These are phyloP conservation scores for Helostoma temminkii DNA, from an alignment of 2,797 vertebrate genomes.

Conservation along the genomic window DNA sequence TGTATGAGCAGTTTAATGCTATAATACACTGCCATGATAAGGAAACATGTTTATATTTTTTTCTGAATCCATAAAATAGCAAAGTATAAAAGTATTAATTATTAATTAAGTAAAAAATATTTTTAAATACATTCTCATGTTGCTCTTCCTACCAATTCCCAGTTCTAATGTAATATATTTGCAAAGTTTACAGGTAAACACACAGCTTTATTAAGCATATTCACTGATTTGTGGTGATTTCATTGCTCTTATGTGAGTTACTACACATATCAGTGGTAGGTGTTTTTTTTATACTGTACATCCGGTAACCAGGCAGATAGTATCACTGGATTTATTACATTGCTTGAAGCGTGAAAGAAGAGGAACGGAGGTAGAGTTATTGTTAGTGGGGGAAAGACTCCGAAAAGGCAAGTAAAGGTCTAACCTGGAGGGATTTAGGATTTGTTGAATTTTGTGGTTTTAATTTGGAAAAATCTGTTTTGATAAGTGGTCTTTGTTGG, in stretches of 20 bases:
- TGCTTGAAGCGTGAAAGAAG: constrained; percentile 19
- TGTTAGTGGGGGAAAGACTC: background rate
- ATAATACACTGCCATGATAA: background rate
- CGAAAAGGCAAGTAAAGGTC: background rate
- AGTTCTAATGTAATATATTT: constrained; percentile 14
- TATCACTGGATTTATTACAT: constrained; percentile 26
- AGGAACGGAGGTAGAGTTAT: background rate
- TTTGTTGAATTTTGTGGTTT: constrained; percentile 8
- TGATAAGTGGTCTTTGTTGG: background rate
- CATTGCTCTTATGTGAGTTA: constrained; percentile 26
- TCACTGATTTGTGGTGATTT: constrained; percentile 58
- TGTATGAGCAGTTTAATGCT: background rate
- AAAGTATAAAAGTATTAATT: background rate
- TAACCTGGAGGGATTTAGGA: background rate
- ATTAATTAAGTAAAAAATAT: background rate
- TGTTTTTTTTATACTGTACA: constrained; percentile 19
- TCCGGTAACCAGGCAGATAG: constrained; percentile 11
- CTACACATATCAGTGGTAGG: constrained; percentile 32
- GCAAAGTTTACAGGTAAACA: constrained; percentile 20
- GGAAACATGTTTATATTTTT: background rate
- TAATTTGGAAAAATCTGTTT: background rate
- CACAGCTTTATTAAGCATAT: constrained; percentile 23
- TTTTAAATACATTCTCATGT: background rate
- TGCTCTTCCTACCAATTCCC: too few relatives aligned
- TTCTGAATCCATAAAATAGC: background rate